Conservation (phyloP, 2,113 vertebrate genomes). For the Rhombomys opimus region DNA sequence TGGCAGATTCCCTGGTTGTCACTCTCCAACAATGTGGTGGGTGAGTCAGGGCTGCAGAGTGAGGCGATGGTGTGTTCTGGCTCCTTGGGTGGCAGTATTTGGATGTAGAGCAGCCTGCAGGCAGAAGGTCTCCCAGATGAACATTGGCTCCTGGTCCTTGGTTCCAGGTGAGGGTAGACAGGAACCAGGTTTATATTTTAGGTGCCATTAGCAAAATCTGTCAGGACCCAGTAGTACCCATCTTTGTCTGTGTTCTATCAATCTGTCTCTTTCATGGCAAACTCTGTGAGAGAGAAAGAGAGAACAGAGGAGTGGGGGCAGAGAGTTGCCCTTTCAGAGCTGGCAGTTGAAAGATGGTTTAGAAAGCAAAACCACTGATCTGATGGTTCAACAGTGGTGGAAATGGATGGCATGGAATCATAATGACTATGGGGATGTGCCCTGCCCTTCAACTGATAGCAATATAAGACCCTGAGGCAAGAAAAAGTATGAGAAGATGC, state of each 20-base stretch:
- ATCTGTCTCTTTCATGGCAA: neutral
- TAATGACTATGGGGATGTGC: neutral
- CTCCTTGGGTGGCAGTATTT: neutral
- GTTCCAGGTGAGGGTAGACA: neutral
- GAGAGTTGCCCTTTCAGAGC: neutral
- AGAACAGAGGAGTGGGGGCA: neutral
- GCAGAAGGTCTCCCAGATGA: neutral
- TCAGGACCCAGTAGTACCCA: neutral
- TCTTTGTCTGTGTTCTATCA: neutral
- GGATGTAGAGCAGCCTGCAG: neutral
- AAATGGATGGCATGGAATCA: neutral
- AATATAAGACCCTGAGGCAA: neutral
- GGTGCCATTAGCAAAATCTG: neutral
- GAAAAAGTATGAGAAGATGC: neutral
- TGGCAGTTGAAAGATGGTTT: neutral
- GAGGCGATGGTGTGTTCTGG: neutral
- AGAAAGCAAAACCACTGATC: neutral
- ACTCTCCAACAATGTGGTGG: slow-evolving; percentile 63
- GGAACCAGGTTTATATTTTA: neutral
- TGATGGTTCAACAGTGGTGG: neutral
- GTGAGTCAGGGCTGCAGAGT: slow-evolving; percentile 61
- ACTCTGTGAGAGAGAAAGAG: neutral
- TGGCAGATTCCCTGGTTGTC: slow-evolving; percentile 63
- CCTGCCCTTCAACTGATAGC: fast-evolving
- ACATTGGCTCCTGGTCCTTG: neutral